Evolutionary conservation across 2,797 vertebrate genomes (phyloP), one percentile per base, ranked within the genome.

Genomic region (Argentina silus): DNA sequence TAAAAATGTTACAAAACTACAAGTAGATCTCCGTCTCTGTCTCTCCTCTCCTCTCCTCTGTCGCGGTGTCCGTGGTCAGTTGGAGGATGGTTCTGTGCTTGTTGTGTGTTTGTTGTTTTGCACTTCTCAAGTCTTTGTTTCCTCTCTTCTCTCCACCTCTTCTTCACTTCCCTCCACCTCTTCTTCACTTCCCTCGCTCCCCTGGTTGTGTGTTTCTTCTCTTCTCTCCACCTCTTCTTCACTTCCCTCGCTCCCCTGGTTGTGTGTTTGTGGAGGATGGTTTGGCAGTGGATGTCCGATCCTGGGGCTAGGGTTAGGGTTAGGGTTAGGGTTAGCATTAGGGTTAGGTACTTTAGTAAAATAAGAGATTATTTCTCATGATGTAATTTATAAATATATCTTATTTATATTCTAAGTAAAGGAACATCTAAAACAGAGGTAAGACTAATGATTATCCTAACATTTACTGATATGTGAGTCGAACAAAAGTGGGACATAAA

Each of bases 241-340:
- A 87, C 89, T 91, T 92, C 51, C 83, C 64, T 82, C 87, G 85
- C 69, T 86, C 90, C 65, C 84, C 90, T 15, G 84, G 79, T 81
- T 84, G 88, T 86, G 86, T 85, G 90, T 91, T 92, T 70, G 90
- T 91, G 77, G 87, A 86, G 77, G 91, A 87, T 83, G 89, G 70
- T 95, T 97, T 94, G 97, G 96, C 97, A 95, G 96, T 96, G 80
- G 95, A 95, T 92, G 95, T 96, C 91, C 91, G 90, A 88, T 95
- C 96, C 97, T 99, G 47, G n/a, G n/a, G n/a, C n/a, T n/a, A n/a
- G n/a, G n/a, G n/a, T n/a, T n/a, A n/a, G n/a, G n/a, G n/a, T n/a
- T n/a, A n/a, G n/a, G n/a, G n/a, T n/a, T n/a, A n/a, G n/a, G n/a
- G n/a, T n/a, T n/a, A n/a, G n/a, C n/a, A n/a, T n/a, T n/a, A n/a